Conservation (phyloP, 2,888 invertebrate genomes). For the Sphaerophoria taeniata region DNA sequence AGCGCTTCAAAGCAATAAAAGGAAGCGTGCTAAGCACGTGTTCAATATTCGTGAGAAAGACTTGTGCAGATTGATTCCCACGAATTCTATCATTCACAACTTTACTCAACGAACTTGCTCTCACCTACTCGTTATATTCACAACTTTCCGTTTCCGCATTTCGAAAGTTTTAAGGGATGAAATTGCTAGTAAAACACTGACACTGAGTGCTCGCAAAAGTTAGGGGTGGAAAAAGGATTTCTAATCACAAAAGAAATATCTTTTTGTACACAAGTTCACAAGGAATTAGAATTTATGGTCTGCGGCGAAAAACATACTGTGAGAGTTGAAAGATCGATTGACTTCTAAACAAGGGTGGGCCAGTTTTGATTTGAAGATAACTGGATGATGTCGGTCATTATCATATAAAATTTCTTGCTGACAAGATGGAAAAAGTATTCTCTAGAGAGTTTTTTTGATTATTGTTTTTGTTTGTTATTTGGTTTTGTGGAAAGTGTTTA, state of each 20-base stretch:
- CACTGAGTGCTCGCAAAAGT: not conserved
- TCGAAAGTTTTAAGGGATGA: slow-evolving; percentile 19
- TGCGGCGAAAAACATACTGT: not conserved
- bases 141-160: slow-evolving; percentile 50
- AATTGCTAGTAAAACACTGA: not conserved
- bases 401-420: slow-evolving; percentile 53
- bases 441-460: slow-evolving; percentile 55
- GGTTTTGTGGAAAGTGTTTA: slow-evolving; percentile 23
- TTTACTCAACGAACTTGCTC: not conserved
- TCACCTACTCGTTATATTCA: not conserved
- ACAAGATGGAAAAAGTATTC: slow-evolving; percentile 54
- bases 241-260: slow-evolving; percentile 52
- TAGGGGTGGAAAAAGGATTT: slow-evolving; percentile 48
- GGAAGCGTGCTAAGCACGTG: slow-evolving; percentile 81
- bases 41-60: slow-evolving; percentile 82
- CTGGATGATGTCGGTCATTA: slow-evolving; percentile 48
- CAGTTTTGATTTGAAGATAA: slow-evolving; percentile 14
- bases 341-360: slow-evolving; percentile 38
- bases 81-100: slow-evolving; percentile 71
- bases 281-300: slow-evolving; percentile 19
- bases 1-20: slow-evolving; percentile 64
- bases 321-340: not conserved
- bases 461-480: slow-evolving; percentile 38
- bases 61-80: slow-evolving; percentile 81
- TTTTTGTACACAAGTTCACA: slow-evolving; percentile 20